phyloP scores from a whole-genome alignment of 2,113 vertebrate genomes.

The Phoxinus phoxinus region DNA sequence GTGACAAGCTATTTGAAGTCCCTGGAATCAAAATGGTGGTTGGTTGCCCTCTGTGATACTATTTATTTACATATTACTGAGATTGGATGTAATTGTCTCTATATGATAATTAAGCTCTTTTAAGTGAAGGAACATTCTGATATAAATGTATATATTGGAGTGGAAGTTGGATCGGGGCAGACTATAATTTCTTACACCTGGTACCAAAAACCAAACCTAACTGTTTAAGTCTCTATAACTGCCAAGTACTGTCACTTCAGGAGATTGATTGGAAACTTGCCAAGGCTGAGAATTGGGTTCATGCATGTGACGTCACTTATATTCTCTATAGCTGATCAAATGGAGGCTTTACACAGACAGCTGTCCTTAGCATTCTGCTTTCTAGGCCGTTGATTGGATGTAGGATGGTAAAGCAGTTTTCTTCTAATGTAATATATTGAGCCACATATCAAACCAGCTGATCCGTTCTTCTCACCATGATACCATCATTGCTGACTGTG shows the following conservation, averaged over 20 bases:
- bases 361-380: background rate
- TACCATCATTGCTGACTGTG: constrained; percentile 35
- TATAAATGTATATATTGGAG: no score
- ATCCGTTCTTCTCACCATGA: constrained; percentile 26
- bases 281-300: background rate
- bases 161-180: no score
- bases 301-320: background rate
- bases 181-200: no score
- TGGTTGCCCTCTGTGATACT: no score
- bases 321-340: background rate
- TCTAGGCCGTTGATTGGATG: background rate
- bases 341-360: background rate
- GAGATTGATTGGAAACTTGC: background rate
- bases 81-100: no score
- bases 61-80: no score
- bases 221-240: background rate
- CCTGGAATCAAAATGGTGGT: no score
- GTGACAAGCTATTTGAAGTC: no score
- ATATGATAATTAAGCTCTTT: no score
- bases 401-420: background rate
- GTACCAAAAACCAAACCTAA: background rate
- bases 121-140: no score
- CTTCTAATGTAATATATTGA: background rate
- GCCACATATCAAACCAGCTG: no score
- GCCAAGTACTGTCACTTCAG: background rate